Conservation (phyloP, 1,140 invertebrate species). For the Aphelenchoides besseyi region DNA sequence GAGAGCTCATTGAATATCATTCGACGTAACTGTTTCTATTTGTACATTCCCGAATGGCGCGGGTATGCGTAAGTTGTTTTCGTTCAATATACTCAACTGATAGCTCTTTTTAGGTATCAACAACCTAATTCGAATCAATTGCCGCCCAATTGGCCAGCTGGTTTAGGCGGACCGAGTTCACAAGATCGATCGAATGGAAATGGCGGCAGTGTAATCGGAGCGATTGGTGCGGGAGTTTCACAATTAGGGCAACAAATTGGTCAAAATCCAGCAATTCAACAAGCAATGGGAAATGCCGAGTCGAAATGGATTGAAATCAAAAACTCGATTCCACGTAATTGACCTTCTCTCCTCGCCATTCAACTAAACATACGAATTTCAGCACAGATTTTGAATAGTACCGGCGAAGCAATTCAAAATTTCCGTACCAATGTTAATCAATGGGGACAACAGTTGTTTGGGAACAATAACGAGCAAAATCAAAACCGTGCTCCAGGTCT, state of each 20-base stretch:
- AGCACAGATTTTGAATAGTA: neutral
- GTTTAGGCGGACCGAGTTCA: neutral
- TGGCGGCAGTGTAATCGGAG: conserved; percentile 23
- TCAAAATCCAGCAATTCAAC: conserved; percentile 31
- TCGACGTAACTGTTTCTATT: conserved; percentile 56
- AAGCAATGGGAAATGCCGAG: conserved; percentile 11
- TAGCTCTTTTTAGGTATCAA: conserved; percentile 8
- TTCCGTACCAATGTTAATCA: conserved; percentile 13
- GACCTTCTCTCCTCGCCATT: neutral
- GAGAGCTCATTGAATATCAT: conserved; percentile 53
- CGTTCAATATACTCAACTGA: conserved; percentile 19
- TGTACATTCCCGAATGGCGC: conserved; percentile 61
- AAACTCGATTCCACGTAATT: conserved; percentile 11
- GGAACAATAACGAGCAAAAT: neutral
- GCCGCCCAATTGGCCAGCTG: conserved; percentile 12
- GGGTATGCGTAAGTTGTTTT: conserved; percentile 36
- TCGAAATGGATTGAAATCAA: conserved; percentile 39
- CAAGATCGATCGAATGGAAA: conserved; percentile 11
- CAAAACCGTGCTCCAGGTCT: neutral
- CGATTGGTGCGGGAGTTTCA: conserved; percentile 13
- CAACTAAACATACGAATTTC: conserved; percentile 1
- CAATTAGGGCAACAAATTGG: conserved; percentile 27
- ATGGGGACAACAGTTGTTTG: conserved; percentile 14
- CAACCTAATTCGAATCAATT: conserved; percentile 2
- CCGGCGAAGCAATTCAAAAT: conserved; percentile 3